phyloP scores from a whole-genome alignment of 2,888 invertebrate species.

The Tetropium fuscum region DNA sequence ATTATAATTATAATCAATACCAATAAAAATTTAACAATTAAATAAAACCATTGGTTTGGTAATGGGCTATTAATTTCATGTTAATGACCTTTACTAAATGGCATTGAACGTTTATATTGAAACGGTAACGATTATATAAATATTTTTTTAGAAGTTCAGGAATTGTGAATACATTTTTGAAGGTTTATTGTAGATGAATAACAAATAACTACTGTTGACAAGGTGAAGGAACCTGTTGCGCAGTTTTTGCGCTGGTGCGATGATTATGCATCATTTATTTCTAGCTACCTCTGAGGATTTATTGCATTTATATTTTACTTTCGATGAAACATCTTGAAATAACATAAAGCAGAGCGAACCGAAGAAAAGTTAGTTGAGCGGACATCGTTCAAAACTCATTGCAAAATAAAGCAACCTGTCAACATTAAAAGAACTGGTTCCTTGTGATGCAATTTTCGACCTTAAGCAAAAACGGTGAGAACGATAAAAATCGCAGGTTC shows the following conservation, averaged over 20 bases:
- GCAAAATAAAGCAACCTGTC: constrained; percentile 41
- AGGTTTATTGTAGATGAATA: constrained; percentile 11
- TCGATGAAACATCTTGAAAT: not conserved
- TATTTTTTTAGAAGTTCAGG: not conserved
- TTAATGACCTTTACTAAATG: constrained; percentile 19
- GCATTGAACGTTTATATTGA: not conserved
- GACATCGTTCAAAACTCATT: constrained; percentile 23
- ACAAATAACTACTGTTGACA: constrained; percentile 9
- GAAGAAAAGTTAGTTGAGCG: not conserved
- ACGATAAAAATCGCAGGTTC: constrained; percentile 29
- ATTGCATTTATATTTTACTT: not conserved
- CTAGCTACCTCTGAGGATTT: not conserved
- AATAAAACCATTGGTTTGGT: constrained; percentile 14
- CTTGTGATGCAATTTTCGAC: constrained; percentile 41
- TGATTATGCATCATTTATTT: constrained; percentile 16
- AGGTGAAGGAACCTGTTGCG: constrained; percentile 13
- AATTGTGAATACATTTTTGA: constrained; percentile 9
- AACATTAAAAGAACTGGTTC: constrained; percentile 47
- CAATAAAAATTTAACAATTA: not conserved
- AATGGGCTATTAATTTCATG: constrained; percentile 16
- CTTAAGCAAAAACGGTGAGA: constrained; percentile 40
- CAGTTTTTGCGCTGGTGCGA: constrained; percentile 14
- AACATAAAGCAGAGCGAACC: not conserved
- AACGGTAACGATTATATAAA: not conserved
- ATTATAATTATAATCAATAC: not conserved